phyloP scores from a whole-genome alignment of 2,888 invertebrate species.

The Lingula anatina region DNA sequence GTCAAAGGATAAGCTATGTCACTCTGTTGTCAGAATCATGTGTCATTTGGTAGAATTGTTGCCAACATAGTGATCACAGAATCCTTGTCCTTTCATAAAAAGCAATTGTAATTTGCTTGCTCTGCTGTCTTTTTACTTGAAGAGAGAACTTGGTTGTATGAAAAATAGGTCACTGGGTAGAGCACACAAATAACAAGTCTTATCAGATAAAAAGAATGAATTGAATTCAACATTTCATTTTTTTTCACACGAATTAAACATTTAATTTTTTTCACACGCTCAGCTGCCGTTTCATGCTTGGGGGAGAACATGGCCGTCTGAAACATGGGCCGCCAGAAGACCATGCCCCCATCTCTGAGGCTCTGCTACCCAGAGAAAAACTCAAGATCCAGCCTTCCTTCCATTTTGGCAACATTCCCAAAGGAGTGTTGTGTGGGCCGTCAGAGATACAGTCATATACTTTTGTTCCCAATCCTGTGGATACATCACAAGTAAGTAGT shows the following conservation, averaged over 20 bases:
- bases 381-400: conserved; percentile 92
- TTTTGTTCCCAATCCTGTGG: conserved; percentile 94
- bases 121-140: too few species aligned
- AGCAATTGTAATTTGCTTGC: too few species aligned
- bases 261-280: conserved; percentile 93
- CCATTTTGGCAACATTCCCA: conserved; percentile 91
- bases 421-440: conserved; percentile 88
- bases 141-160: too few species aligned
- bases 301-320: conserved; percentile 95
- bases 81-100: too few species aligned
- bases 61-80: too few species aligned
- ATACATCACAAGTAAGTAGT: conserved; percentile 77
- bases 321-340: conserved; percentile 88
- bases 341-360: conserved; percentile 93
- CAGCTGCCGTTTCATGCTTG: conserved; percentile 93
- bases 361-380: conserved; percentile 85
- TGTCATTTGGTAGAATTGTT: too few species aligned
- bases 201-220: too few species aligned
- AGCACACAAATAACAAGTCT: too few species aligned
- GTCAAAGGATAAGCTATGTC: too few species aligned
- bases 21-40: too few species aligned
- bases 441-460: too few species aligned
- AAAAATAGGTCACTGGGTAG: too few species aligned
- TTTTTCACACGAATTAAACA: conserved; percentile 58
- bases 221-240: not conserved